phyloP scores from a whole-genome alignment of 1,140 invertebrate genomes.

The Aculops lycopersici region DNA sequence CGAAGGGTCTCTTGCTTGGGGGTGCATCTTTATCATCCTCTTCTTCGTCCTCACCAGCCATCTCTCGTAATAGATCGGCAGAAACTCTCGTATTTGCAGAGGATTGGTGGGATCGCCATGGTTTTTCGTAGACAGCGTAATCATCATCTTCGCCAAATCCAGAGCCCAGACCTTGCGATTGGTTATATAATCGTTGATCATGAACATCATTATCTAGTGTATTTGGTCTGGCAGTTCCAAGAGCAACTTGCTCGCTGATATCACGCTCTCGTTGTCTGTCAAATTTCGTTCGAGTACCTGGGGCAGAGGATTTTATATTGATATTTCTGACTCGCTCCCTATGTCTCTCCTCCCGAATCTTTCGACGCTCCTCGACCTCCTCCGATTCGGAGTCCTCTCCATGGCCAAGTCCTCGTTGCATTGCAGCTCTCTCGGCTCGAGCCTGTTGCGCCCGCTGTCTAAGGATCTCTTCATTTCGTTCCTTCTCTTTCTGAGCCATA shows the following conservation, averaged over 20 bases:
- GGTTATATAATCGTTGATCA: slow-evolving; percentile 82
- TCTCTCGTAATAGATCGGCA: slow-evolving; percentile 58
- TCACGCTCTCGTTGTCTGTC: slow-evolving; percentile 74
- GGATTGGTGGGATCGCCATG: slow-evolving; percentile 28
- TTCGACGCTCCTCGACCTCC: slow-evolving; percentile 55
- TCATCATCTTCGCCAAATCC: slow-evolving; percentile 91
- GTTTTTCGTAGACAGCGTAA: slow-evolving; percentile 87
- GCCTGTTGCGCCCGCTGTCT: slow-evolving; percentile 72
- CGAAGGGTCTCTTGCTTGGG: slow-evolving; percentile 48
- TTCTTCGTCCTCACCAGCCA: slow-evolving; percentile 50
- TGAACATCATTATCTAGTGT: slow-evolving; percentile 31
- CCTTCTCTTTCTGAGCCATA: slow-evolving; percentile 85
- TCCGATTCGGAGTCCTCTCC: slow-evolving; percentile 21
- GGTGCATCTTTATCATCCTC: slow-evolving; percentile 54
- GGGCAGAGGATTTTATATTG: slow-evolving; percentile 65
- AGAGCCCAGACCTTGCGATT: slow-evolving; percentile 69
- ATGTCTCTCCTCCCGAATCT: slow-evolving; percentile 54
- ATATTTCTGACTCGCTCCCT: slow-evolving; percentile 64
- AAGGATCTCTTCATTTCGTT: slow-evolving; percentile 84
- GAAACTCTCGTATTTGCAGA: slow-evolving; percentile 54
- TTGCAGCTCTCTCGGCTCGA: slow-evolving; percentile 63
- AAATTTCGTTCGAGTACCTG: slow-evolving; percentile 63
- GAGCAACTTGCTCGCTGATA: slow-evolving; percentile 89
- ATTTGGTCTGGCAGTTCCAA: slow-evolving; percentile 65
- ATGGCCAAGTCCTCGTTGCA: slow-evolving; percentile 18